Evolutionary conservation across 1,140 invertebrate species (phyloP).

Genomic region (Ceratina calcarata): DNA sequence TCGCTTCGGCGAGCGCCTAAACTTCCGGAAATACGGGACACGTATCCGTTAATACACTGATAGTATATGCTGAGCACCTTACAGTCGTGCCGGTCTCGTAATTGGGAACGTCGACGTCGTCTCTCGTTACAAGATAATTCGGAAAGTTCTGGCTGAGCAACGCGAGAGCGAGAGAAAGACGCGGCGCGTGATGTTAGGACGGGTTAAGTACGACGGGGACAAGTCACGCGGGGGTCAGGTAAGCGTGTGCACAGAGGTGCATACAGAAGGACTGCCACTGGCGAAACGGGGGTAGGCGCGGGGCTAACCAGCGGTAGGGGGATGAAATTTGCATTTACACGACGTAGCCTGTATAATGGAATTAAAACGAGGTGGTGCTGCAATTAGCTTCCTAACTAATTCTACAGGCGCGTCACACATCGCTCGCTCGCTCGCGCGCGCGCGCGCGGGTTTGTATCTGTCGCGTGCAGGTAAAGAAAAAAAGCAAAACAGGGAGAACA

Average conservation of each 20-base stretch:
- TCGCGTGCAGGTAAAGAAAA: background rate
- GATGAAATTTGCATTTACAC: conserved; percentile 73
- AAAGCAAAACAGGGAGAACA: background rate
- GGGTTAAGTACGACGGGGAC: conserved; percentile 33
- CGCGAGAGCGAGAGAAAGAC: conserved; percentile 5
- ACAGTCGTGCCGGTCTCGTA: conserved; percentile 58
- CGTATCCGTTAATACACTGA: conserved; percentile 37
- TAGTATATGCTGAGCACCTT: conserved; percentile 46
- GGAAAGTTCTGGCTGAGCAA: conserved; percentile 66
- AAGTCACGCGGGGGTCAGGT: conserved; percentile 18
- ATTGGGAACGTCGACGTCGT: conserved; percentile 64
- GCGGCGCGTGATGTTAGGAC: conserved; percentile 29
- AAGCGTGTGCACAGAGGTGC: background rate
- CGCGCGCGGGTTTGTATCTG: background rate
- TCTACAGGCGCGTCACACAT: conserved; percentile 41
- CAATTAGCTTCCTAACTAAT: conserved; percentile 70
- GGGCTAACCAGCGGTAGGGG: background rate
- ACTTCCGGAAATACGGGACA: conserved; percentile 44
- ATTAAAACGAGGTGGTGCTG: conserved; percentile 74
- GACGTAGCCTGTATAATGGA: conserved; percentile 70
- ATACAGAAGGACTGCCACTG: background rate
- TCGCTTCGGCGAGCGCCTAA: conserved; percentile 33
- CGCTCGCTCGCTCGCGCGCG: conserved; percentile 3
- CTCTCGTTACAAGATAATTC: conserved; percentile 75
- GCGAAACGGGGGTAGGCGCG: background rate